Percentiles rank a stretch among this genome's conserved stretches.
phyloP scores from a whole-genome alignment of 64 coral and sea anemone genomes.

The Acropora tenuis region DNA sequence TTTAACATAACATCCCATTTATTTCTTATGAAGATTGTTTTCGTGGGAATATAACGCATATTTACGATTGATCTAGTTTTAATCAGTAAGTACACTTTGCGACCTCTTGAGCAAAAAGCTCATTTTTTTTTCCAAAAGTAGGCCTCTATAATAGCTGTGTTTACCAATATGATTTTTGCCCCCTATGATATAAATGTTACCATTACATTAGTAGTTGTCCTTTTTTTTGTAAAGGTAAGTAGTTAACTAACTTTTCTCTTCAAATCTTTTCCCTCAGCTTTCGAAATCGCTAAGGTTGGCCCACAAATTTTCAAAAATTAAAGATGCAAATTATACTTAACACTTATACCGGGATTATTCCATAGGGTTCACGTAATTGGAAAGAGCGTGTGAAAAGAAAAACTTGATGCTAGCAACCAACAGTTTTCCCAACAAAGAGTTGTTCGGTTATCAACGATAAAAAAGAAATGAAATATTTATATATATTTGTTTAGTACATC shows the following conservation, averaged over 20 bases:
- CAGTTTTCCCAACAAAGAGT: no score
- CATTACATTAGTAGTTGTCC: conserved; percentile 12
- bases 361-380: no score
- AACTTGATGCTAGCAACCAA: no score
- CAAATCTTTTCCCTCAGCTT: not conserved
- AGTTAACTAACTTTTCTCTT: not conserved
- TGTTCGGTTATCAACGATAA: no score
- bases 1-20: conserved; percentile 1
- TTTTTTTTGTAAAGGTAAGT: not conserved
- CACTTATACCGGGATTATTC: no score
- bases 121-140: not conserved
- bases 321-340: not conserved
- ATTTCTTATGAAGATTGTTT: conserved; percentile 24
- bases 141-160: not conserved
- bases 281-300: not conserved
- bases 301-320: not conserved
- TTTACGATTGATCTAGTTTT: not conserved
- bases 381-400: no score
- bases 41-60: not conserved
- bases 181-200: conserved; percentile 12
- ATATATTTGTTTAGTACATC: no score
- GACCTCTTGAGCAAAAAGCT: not conserved
- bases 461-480: no score
- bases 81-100: not conserved
- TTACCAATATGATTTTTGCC: conserved; percentile 18